Evolutionary conservation across 2,113 vertebrate genomes (phyloP).

Genomic region (Perca schrenkii): DNA sequence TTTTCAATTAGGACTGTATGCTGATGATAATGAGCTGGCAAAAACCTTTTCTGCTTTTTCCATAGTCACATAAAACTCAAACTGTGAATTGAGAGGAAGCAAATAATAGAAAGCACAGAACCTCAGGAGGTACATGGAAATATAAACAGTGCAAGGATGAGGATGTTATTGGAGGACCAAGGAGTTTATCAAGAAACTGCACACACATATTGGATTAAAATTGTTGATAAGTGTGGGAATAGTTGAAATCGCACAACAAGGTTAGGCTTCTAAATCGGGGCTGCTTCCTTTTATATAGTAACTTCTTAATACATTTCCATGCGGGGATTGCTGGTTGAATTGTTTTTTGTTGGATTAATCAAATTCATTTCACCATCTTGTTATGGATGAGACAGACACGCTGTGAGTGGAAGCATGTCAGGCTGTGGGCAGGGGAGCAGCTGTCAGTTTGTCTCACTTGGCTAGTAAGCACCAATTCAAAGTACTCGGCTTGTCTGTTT

Average conservation of each 20-base stretch:
- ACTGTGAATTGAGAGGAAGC: slow-evolving; percentile 1
- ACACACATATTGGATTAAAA: background rate
- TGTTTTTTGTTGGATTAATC: slow-evolving; percentile 43
- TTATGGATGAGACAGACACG: slow-evolving; percentile 66
- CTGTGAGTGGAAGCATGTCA: slow-evolving; percentile 66
- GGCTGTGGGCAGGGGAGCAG: slow-evolving; percentile 64
- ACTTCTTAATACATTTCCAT: slow-evolving; percentile 12
- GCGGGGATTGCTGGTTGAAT: slow-evolving; percentile 23
- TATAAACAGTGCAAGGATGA: background rate
- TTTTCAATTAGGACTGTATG: slow-evolving; percentile 27
- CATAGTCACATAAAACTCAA: slow-evolving; percentile 10
- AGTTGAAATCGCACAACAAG: background rate
- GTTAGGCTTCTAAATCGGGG: background rate
- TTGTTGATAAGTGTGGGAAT: background rate
- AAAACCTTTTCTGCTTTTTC: slow-evolving; percentile 7
- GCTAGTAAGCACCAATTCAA: slow-evolving; percentile 71
- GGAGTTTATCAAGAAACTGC: background rate
- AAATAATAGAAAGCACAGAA: slow-evolving; percentile 1
- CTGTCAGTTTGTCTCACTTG: slow-evolving; percentile 76
- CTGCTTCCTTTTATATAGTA: background rate
- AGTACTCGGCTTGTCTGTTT: slow-evolving; percentile 64
- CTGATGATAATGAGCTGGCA: slow-evolving; percentile 24
- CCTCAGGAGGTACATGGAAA: background rate
- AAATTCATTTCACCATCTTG: slow-evolving; percentile 63
- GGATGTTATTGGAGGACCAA: background rate